These are phyloP conservation scores for Aethina tumida DNA, from an alignment of 1,140 invertebrate genomes.

Conservation along the genomic window DNA sequence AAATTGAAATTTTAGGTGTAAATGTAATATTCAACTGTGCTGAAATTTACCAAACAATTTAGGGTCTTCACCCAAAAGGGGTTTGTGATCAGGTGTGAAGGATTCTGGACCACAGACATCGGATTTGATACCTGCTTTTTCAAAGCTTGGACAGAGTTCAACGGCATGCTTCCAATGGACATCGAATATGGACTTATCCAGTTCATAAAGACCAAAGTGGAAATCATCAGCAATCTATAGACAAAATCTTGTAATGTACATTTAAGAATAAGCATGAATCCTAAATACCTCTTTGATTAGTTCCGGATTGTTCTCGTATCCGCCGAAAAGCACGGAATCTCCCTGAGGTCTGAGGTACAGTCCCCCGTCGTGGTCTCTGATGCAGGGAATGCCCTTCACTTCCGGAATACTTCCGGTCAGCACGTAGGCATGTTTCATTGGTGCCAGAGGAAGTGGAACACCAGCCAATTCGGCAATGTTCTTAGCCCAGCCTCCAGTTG, in stretches of 20 bases:
- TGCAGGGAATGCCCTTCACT: slow-evolving; percentile 64
- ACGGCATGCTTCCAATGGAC: slow-evolving; percentile 60
- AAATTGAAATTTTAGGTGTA: no score
- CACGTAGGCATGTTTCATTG: slow-evolving; percentile 85
- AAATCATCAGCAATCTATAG: slow-evolving; percentile 61
- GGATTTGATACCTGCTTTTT: slow-evolving; percentile 66
- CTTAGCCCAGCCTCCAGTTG: slow-evolving; percentile 70
- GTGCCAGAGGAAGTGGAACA: slow-evolving; percentile 59
- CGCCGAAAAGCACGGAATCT: slow-evolving; percentile 71
- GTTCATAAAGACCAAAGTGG: slow-evolving; percentile 71
- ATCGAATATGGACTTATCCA: slow-evolving; percentile 78
- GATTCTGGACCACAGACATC: slow-evolving; percentile 79
- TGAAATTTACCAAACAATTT: slow-evolving; percentile 39
- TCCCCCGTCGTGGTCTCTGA: slow-evolving; percentile 73
- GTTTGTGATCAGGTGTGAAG: slow-evolving; percentile 85
- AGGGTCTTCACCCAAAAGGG: slow-evolving; percentile 63
- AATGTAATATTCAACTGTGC: not conserved
- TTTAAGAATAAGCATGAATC: slow-evolving; percentile 6
- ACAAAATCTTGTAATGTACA: slow-evolving; percentile 3
- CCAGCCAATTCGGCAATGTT: slow-evolving; percentile 61
- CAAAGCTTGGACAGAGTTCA: slow-evolving; percentile 61
- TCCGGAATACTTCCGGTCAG: slow-evolving; percentile 67
- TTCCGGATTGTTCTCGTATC: slow-evolving; percentile 77
- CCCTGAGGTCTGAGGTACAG: slow-evolving; percentile 80
- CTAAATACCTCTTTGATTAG: slow-evolving; percentile 57